phyloP scores from a whole-genome alignment of 2,113 vertebrate genomes.

The Paradoxurus hermaphroditus region DNA sequence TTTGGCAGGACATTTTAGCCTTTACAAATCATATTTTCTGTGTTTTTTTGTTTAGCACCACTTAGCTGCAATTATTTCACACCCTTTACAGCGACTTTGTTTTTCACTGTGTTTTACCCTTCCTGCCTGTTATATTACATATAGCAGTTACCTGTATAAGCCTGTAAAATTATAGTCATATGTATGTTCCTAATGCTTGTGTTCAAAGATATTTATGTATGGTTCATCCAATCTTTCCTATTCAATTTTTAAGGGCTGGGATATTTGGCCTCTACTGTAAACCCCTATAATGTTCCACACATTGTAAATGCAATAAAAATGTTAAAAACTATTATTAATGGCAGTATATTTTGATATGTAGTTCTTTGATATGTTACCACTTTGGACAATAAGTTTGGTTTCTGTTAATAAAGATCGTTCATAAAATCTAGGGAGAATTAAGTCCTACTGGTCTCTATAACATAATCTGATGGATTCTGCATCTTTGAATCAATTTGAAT shows the following conservation, averaged over 20 bases:
- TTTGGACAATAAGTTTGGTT: conserved; percentile 32
- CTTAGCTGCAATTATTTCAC: conserved; percentile 7
- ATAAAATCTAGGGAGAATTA: conserved; percentile 32
- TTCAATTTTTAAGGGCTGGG: conserved; percentile 69
- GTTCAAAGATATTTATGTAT: conserved; percentile 58
- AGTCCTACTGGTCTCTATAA: conserved; percentile 25
- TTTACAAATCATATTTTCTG: conserved; percentile 40
- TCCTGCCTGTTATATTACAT: conserved; percentile 18
- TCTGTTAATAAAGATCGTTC: conserved; percentile 53
- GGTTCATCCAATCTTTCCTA: conserved; percentile 47
- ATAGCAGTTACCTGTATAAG: conserved; percentile 20
- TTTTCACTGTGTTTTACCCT: conserved; percentile 27
- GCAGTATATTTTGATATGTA: conserved; percentile 54
- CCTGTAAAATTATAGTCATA: conserved; percentile 38
- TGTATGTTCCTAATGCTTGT: conserved; percentile 42
- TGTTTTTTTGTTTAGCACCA: conserved; percentile 6
- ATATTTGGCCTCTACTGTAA: conserved; percentile 74
- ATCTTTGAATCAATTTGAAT: conserved; percentile 21
- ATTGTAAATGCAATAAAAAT: conserved; percentile 77
- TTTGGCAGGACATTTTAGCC: conserved; percentile 43
- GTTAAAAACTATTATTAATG: conserved; percentile 49
- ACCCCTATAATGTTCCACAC: conserved; percentile 65
- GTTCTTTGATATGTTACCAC: conserved; percentile 52
- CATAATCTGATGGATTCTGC: conserved; percentile 9
- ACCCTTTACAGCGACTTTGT: conserved; percentile 10